Percentiles rank a stretch among this genome's conserved stretches.
Conservation (phyloP, 1,140 invertebrate genomes). For the Cecropterus lyciades region DNA sequence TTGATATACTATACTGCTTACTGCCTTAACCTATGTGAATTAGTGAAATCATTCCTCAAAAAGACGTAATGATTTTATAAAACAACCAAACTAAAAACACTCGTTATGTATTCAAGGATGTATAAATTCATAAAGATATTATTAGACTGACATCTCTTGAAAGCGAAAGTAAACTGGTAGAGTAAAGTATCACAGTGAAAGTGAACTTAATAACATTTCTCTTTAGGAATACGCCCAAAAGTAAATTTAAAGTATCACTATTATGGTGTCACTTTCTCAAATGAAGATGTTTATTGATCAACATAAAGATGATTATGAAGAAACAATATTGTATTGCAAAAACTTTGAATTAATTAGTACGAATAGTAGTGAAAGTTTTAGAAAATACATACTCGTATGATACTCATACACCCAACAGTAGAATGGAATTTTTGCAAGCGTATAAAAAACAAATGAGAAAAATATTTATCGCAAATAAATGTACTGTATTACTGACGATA, state of each 20-base stretch:
- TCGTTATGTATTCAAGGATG: neutral
- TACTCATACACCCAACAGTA: too few species aligned
- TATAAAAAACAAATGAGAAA: too few species aligned
- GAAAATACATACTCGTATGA: too few species aligned
- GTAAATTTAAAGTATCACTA: slow-evolving; percentile 16
- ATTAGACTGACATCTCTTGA: slow-evolving; percentile 1
- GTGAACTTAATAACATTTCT: slow-evolving; percentile 23
- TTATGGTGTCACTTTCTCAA: slow-evolving; percentile 22
- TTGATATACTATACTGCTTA: too few species aligned
- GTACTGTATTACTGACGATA: too few species aligned
- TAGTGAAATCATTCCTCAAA: too few species aligned
- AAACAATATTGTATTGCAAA: neutral
- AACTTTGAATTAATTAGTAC: neutral
- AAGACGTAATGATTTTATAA: neutral
- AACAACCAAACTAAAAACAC: neutral
- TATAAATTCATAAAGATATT: slow-evolving; percentile 1
- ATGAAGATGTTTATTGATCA: slow-evolving; percentile 6
- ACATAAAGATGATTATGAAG: neutral
- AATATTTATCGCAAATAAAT: too few species aligned
- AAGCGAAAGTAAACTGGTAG: slow-evolving; percentile 24
- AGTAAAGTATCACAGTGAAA: slow-evolving; percentile 14
- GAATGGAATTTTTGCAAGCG: too few species aligned
- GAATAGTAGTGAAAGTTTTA: neutral
- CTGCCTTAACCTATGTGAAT: too few species aligned
- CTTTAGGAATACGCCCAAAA: slow-evolving; percentile 16